phyloP scores from a whole-genome alignment of 2,888 invertebrate genomes.

The Stenodera caucasica region DNA sequence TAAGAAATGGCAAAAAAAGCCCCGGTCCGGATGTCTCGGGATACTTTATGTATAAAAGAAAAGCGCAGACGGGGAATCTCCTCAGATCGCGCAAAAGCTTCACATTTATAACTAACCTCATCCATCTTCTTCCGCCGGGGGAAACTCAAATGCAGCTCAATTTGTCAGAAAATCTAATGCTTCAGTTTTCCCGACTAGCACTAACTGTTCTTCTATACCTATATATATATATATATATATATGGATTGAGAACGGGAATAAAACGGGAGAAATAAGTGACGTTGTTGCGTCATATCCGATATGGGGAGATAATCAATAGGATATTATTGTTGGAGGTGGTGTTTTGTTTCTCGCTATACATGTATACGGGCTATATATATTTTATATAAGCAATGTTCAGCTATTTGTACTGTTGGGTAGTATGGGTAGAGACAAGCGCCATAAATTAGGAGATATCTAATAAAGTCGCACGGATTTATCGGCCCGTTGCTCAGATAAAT shows the following conservation, averaged over 20 bases:
- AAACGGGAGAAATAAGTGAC: no score
- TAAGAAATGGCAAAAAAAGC: constrained; percentile 53
- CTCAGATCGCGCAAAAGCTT: constrained; percentile 57
- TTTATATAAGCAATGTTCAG: constrained; percentile 47
- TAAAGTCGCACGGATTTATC: constrained; percentile 58
- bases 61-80: constrained; percentile 53
- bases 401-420: constrained; percentile 51
- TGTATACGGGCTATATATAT: constrained; percentile 41
- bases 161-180: constrained; percentile 60
- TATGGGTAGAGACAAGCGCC: constrained; percentile 52
- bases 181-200: constrained; percentile 39
- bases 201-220: neutral
- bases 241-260: no score
- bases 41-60: constrained; percentile 57
- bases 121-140: constrained; percentile 57
- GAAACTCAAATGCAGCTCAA: constrained; percentile 59
- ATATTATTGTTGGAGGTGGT: neutral
- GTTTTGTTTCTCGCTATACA: neutral
- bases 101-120: constrained; percentile 61
- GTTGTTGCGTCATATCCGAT: neutral
- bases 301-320: neutral
- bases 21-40: constrained; percentile 49
- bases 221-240: neutral
- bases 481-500: constrained; percentile 54
- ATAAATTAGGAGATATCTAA: constrained; percentile 58